Percentiles rank a stretch among this genome's conserved stretches.
phyloP scores from a whole-genome alignment of 2,113 vertebrate species.

The Equus quagga region DNA sequence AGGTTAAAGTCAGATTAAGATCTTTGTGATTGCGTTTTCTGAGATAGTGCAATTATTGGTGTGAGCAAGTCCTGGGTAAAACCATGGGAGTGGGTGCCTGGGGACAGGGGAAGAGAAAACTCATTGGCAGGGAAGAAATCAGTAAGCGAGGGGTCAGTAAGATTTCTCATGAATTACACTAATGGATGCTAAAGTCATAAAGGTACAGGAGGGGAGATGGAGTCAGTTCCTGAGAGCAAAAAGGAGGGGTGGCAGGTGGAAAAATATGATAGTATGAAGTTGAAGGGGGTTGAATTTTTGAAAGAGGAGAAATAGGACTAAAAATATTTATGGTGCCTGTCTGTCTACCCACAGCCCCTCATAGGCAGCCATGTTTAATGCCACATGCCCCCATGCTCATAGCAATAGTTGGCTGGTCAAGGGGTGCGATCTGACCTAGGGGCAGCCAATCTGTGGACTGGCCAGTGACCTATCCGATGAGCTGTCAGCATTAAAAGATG shows the following conservation, averaged over 20 bases:
- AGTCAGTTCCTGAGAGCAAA: background rate
- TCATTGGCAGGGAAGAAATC: background rate
- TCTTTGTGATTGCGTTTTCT: background rate
- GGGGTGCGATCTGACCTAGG: background rate
- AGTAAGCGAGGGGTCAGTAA: background rate
- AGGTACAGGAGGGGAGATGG: background rate
- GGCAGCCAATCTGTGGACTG: background rate
- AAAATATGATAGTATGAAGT: background rate
- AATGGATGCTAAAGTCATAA: background rate
- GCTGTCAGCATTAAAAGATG: background rate
- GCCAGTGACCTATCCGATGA: background rate
- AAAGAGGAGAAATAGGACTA: background rate
- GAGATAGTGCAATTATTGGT: background rate
- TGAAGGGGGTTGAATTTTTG: background rate
- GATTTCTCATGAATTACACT: background rate
- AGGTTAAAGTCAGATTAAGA: background rate
- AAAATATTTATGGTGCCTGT: background rate
- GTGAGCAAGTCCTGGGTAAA: background rate
- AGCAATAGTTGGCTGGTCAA: background rate
- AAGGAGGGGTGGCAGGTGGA: background rate
- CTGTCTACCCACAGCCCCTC: background rate
- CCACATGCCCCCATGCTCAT: rapidly evolving
- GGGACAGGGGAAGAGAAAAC: background rate
- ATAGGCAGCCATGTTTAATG: background rate
- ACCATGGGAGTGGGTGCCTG: background rate